Evolutionary conservation across 1,140 invertebrate species (phyloP).

Genomic region (Palaemon carinicauda): DNA sequence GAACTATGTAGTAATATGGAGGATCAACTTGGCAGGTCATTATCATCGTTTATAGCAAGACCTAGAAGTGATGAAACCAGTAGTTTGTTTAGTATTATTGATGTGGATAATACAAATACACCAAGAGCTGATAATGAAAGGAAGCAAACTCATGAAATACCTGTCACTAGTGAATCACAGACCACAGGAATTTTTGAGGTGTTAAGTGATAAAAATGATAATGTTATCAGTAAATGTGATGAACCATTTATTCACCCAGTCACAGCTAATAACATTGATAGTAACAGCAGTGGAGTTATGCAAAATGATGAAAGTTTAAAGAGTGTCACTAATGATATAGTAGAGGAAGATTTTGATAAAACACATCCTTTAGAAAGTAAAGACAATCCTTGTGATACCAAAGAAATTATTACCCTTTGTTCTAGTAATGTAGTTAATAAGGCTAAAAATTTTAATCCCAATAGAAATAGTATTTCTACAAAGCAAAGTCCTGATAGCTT

Average conservation of each 20-base stretch:
- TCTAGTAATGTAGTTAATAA: background rate
- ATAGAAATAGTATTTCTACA: background rate
- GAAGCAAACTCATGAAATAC: background rate
- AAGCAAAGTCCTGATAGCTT: background rate
- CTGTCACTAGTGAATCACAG: background rate
- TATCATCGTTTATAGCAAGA: slow-evolving; percentile 13
- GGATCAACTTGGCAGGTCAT: slow-evolving; percentile 24
- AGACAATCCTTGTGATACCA: too few relatives aligned
- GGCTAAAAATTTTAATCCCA: background rate
- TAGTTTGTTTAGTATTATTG: background rate
- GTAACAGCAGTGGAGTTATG: too few relatives aligned
- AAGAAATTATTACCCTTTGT: too few relatives aligned
- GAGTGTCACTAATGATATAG: too few relatives aligned
- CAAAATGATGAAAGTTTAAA: too few relatives aligned
- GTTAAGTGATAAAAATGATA: background rate
- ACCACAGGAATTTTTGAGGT: background rate
- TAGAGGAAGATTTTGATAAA: too few relatives aligned
- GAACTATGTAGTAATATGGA: slow-evolving; percentile 36
- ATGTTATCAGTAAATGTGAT: background rate
- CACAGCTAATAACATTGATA: too few relatives aligned
- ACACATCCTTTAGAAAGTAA: too few relatives aligned
- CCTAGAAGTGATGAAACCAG: background rate
- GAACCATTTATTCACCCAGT: too few relatives aligned
- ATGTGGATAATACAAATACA: background rate
- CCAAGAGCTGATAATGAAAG: background rate